Evolutionary conservation across 2,113 vertebrate species (phyloP).

Genomic region (Pterophyllum scalare): DNA sequence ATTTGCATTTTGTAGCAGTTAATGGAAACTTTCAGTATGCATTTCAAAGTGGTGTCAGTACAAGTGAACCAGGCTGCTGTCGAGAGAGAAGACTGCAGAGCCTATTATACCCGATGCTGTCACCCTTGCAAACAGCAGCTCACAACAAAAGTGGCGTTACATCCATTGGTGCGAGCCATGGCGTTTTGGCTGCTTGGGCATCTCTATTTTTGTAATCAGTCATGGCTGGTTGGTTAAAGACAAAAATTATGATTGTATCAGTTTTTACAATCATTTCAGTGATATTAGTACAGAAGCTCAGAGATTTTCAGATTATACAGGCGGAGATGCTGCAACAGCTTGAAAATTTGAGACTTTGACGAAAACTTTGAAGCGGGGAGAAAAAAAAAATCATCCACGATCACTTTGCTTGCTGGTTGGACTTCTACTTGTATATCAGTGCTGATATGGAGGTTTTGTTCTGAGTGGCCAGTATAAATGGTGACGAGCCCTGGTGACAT

Average conservation of each 20-base stretch:
- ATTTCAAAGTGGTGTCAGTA: neutral
- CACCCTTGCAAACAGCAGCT: neutral
- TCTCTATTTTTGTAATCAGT: neutral
- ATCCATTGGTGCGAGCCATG: neutral
- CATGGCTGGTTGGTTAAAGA: neutral
- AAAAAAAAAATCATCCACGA: neutral
- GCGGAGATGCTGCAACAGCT: neutral
- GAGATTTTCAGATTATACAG: neutral
- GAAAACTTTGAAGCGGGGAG: neutral
- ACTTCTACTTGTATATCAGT: neutral
- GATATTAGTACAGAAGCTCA: neutral
- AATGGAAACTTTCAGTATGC: neutral
- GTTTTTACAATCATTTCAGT: neutral
- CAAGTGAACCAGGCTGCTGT: neutral
- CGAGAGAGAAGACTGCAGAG: neutral
- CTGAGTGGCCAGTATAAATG: neutral
- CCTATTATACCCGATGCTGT: neutral
- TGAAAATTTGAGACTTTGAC: neutral
- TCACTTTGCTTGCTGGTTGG: neutral
- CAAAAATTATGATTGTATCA: neutral
- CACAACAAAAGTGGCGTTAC: neutral
- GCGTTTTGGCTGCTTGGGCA: neutral
- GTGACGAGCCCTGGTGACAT: neutral
- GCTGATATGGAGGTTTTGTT: neutral
- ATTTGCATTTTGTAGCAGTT: neutral